These are phyloP conservation scores for Strigops habroptila DNA, from an alignment of 2,113 vertebrate genomes.

Conservation along the genomic window DNA sequence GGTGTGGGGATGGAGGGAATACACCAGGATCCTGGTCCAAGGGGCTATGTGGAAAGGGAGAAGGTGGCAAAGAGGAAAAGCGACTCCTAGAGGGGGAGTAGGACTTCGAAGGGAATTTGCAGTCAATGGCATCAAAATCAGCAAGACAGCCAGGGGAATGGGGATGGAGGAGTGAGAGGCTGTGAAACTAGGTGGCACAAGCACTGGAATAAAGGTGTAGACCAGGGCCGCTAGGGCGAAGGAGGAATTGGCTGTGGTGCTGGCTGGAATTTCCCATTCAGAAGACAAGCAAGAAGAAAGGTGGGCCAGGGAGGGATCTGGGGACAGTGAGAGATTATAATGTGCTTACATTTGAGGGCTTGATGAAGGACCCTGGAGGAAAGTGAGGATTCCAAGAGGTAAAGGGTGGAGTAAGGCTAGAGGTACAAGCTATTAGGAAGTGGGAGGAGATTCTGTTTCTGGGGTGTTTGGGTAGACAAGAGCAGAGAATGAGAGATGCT, in stretches of 20 bases:
- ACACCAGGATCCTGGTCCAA: neutral
- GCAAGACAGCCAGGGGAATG: neutral
- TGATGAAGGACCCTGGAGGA: neutral
- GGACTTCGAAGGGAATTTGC: neutral
- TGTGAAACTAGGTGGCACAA: neutral
- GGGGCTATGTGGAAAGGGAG: neutral
- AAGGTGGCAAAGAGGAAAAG: neutral
- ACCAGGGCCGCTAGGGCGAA: neutral
- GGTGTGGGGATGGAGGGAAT: neutral
- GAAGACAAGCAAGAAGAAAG: neutral
- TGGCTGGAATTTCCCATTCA: neutral
- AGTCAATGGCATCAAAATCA: neutral
- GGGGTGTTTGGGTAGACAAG: neutral
- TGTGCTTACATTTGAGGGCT: neutral
- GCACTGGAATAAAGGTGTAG: neutral
- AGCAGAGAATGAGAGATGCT: neutral
- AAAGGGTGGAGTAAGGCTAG: neutral
- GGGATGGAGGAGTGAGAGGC: neutral
- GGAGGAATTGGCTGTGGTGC: neutral
- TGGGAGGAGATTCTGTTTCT: neutral
- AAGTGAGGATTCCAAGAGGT: neutral
- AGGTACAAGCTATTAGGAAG: neutral
- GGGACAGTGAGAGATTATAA: neutral
- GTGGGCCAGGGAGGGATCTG: neutral
- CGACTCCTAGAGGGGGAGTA: neutral